Evolutionary conservation across 1,140 invertebrate genomes (phyloP), one percentile per base, ranked within the genome.

Genomic region (Bicyclus anynana): DNA sequence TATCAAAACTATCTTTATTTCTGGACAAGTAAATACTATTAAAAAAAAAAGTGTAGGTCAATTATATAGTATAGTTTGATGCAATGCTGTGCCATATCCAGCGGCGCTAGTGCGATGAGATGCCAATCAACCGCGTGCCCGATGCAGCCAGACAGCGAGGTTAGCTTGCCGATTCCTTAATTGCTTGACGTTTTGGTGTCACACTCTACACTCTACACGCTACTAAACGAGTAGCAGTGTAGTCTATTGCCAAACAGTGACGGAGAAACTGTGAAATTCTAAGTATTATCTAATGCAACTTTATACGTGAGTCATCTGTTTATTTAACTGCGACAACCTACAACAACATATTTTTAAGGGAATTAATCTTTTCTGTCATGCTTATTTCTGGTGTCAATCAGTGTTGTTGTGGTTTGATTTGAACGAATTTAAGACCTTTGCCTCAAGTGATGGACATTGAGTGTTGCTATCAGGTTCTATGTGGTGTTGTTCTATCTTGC

Each of bases 81-180:
- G n/a, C n/a, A n/a, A 4, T 4, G 1, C 10, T 27, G 10, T 33
- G 17, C 13, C 47, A 7, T 47, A 67, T 80, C 76, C 55, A 81
- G 80, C 37, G 59, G 40, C 7, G 9, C 23, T 70, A 67, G 13
- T 47, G 63, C 72, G 20, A n/a, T 16, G 71, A 13, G 18, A 64
- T 74, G 80, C 77, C 84, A 87, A 87, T 87, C 84, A 87, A 72
- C 69, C 66, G 74, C 76, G 73, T 67, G 69, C 70, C 77, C 76
- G 73, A 76, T 80, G 70, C 83, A 80, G 72, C 77, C 72, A 78
- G 79, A 80, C 84, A 77, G 76, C 74, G 80, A 81, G 82, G 84
- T 85, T 87, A 87, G 72, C 82, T 87, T 87, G 81, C 82, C 78
- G 84, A 87, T 87, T 87, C 84, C 84, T 87, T 87, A 87, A 87